Base-by-base conservation (phyloP, 2,888 invertebrate genomes). In the Odontothrips loti region DNA sequence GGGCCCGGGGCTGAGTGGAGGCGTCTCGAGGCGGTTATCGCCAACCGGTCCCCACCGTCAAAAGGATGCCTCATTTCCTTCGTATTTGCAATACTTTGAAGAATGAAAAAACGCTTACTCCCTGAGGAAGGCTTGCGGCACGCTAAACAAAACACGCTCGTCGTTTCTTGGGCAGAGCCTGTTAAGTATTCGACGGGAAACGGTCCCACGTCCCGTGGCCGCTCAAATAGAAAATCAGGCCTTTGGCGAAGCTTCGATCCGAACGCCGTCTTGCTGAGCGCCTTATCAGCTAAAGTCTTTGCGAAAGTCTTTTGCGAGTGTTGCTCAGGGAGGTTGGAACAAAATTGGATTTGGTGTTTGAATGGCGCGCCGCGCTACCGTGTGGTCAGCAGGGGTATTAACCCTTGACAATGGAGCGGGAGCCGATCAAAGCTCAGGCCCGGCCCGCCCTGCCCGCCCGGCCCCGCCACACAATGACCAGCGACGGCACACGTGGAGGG, bases 331-430 rank as follows among this genome's bases (percentile, higher is more conserved):
- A 12, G 58, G 51, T n/a, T 51, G 51, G 27, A 27, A 27, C 23
- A 27, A 75, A 75, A 75, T 75, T 75, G 68, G 68, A 75, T 75
- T 75, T 75, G 68, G 58, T 15, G 58, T 58, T 58, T 58, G 58
- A 58, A 58, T 58, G 58, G 58, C 58, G 58, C 17, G 58, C 20
- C 17, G 51, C n/a, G 68, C 68, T 27, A 58, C 34, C 34, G 34
- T 43, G 34, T 43, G 34, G 34, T 43, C 34, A 43, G 68, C 68
- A 8, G 68, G 68, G 68, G 68, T 75, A 75, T 27, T 75, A 75
- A 75, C 68, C 68, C 68, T 27, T 23, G 68, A 75, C 68, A 75
- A 75, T 75, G 68, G 68, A 6, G 68, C 68, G 27, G 34, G 68
- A 75, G 68, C 68, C 58, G 58, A 58, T 58, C 17, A 58, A 58